These are phyloP conservation scores for Dinothrombium tinctorium DNA, from an alignment of 1,140 invertebrate genomes.

Conservation along the genomic window DNA sequence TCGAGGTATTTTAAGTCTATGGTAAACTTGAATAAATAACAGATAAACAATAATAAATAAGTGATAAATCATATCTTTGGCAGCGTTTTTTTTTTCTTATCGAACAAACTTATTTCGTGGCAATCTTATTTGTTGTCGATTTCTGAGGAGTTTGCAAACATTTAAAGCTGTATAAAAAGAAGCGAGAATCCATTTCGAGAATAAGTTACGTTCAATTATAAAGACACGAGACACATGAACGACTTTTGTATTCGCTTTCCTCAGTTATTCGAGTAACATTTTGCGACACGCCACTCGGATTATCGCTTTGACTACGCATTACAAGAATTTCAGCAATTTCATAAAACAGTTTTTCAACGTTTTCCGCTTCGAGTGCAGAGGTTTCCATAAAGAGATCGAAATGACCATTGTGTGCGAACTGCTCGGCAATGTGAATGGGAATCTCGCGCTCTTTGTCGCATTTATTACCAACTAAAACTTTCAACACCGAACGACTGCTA, in stretches of 20 bases:
- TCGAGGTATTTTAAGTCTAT: no score
- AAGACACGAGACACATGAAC: not conserved
- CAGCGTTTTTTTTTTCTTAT: no score
- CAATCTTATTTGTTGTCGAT: no score
- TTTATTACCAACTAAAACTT: conserved; percentile 45
- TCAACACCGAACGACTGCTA: conserved; percentile 3
- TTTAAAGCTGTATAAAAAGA: no score
- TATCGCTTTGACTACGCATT: not conserved
- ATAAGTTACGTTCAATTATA: no score
- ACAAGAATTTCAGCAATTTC: conserved; percentile 42
- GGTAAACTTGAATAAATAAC: no score
- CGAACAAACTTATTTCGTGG: no score
- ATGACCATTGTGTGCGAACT: conserved; percentile 77
- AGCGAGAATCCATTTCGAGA: no score
- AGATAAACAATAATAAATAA: no score
- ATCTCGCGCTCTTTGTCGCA: conserved; percentile 85
- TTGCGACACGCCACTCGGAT: not conserved
- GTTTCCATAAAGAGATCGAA: conserved; percentile 94
- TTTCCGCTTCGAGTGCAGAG: conserved; percentile 89
- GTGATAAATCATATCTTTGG: no score
- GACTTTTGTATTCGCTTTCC: not conserved
- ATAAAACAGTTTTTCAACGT: conserved; percentile 87
- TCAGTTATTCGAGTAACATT: not conserved
- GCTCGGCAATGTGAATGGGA: conserved; percentile 73
- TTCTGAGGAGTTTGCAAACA: no score